Base-by-base conservation (phyloP, 2,888 invertebrate species). In the Sphaerophoria rueppellii region DNA sequence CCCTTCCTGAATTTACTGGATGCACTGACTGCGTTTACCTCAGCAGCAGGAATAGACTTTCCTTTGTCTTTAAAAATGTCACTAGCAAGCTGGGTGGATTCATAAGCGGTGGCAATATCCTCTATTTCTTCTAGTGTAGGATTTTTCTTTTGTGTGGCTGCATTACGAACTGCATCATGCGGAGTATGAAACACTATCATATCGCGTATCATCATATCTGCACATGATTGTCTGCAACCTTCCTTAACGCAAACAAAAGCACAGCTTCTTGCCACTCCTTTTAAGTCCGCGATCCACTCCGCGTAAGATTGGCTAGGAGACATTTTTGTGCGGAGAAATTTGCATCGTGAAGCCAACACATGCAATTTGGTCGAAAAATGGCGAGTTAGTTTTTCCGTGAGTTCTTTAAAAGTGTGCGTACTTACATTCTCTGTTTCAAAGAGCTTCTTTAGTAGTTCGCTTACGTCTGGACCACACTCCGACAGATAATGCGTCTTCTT, bases 121-220 rank as follows among this genome's bases (percentile, higher is more conserved):
- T 77, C 9, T 6, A 78, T 74, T 24, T 76, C 63, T 58, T 81
- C 74, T 16, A 83, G 60, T 5, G 73, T 34, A 16, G 71, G 61
- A 52, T 75, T 69, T 43, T 67, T 71, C 7, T 82, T 73, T 60
- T 80, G 72, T 2, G 74, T 46, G 16, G 63, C 69, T 16, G 76
- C 65, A 5, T 57, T 75, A 4, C 83, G 63, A 6, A 79, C 67
- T 52, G 74, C 63, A 32, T 80, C 80, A 57, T 82, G 71, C 12
- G 77, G 82, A 34, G 78, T 82, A 52, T 82, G 61, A 50, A 78
- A 75, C 11, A 71, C 81, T 11, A 78, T 60, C 78, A 74, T 86
- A 54, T 79, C 76, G 0, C 77, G 43, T 35, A 82, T 82, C 61
- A 79, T 83, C 12, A 57, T 65, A 54, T 82, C 85, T 7, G 69